Evolutionary conservation across 2,113 vertebrate genomes (phyloP).

Genomic region (Apteryx mantelli): DNA sequence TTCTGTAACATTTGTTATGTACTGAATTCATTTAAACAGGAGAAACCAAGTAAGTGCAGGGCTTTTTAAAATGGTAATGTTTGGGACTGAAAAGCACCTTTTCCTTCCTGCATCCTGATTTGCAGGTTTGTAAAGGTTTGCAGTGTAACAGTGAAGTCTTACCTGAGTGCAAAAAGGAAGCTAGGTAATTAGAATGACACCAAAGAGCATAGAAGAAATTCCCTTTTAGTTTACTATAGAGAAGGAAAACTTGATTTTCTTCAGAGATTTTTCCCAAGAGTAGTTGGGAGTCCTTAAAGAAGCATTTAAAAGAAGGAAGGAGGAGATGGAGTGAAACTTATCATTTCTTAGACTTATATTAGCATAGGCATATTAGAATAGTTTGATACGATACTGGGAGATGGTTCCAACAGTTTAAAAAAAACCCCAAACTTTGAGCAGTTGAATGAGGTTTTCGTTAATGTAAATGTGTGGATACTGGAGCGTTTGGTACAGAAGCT

Average conservation of each 20-base stretch:
- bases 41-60: not conserved
- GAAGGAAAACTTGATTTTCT: not conserved
- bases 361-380: not conserved
- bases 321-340: not conserved
- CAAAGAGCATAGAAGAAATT: not conserved
- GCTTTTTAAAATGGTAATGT: not conserved
- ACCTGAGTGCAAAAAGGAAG: not conserved
- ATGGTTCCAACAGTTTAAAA: not conserved
- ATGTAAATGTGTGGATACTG: not conserved
- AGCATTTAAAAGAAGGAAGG: not conserved
- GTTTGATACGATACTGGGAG: not conserved
- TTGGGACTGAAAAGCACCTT: not conserved
- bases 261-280: not conserved
- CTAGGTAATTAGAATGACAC: not conserved
- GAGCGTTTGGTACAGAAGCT: not conserved
- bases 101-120: not conserved
- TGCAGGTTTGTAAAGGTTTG: not conserved
- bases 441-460: not conserved
- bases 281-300: not conserved
- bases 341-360: not conserved
- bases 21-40: not conserved
- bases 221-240: not conserved
- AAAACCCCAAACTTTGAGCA: not conserved
- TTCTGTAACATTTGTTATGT: not conserved
- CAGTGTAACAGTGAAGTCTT: not conserved